phyloP scores from a whole-genome alignment of 2,888 invertebrate species.

The Sycophila texana region DNA sequence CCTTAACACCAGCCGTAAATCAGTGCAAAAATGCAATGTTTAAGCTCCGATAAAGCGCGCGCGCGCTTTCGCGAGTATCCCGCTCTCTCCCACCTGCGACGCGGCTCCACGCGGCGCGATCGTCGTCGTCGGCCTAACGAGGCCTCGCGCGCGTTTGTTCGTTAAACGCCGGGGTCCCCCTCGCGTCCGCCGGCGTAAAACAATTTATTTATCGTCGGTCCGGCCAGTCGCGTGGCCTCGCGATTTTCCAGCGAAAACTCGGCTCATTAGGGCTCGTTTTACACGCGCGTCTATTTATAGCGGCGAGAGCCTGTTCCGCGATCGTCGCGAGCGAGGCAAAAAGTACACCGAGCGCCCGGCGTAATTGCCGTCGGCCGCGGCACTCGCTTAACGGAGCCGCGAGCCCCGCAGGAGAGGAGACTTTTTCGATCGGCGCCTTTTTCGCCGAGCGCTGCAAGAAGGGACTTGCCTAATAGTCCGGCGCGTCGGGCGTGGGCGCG shows the following conservation, averaged over 20 bases:
- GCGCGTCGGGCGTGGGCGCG: background rate
- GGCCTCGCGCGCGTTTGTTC: slow-evolving; percentile 30
- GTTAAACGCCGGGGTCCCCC: slow-evolving; percentile 61
- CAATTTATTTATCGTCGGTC: slow-evolving; percentile 67
- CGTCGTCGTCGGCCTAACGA: slow-evolving; percentile 42
- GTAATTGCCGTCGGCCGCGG: slow-evolving; percentile 47
- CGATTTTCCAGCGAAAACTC: slow-evolving; percentile 57
- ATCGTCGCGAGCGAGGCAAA: slow-evolving; percentile 54
- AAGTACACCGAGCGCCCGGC: slow-evolving; percentile 22
- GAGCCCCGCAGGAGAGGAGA: background rate
- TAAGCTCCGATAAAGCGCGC: slow-evolving; percentile 38
- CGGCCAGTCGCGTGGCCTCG: slow-evolving; percentile 40
- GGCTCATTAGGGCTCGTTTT: slow-evolving; percentile 60
- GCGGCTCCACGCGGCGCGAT: no score
- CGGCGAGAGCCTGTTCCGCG: slow-evolving; percentile 58
- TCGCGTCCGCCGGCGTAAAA: slow-evolving; percentile 57
- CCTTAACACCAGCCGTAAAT: background rate
- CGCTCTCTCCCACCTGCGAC: background rate
- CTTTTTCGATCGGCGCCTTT: background rate
- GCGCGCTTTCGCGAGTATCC: no score
- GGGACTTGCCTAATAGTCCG: background rate
- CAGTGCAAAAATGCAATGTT: background rate
- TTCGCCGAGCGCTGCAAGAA: background rate
- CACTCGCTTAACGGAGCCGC: background rate
- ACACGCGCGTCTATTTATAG: slow-evolving; percentile 56